These are phyloP conservation scores for Rapana venosa DNA, from an alignment of 2,888 invertebrate genomes.

Conservation along the genomic window DNA sequence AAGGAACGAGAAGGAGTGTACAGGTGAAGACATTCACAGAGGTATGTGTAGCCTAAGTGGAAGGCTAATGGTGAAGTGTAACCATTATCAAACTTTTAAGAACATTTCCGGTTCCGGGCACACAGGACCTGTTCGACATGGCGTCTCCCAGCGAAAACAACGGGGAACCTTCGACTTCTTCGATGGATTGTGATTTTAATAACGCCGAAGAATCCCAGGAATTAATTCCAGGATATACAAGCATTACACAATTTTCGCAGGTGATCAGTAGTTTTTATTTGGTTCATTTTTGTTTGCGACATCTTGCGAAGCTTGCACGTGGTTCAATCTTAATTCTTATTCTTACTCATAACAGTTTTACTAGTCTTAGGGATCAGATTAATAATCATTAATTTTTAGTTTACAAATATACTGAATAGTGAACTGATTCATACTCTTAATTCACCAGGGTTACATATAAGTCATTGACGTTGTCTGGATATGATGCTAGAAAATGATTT, in stretches of 20 bases:
- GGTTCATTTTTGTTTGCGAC: neutral
- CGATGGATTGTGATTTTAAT: neutral
- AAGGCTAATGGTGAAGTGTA: no score
- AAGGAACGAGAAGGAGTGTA: no score
- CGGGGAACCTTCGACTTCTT: neutral
- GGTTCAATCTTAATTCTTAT: neutral
- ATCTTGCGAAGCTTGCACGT: neutral
- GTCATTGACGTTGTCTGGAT: no score
- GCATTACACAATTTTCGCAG: conserved; percentile 35
- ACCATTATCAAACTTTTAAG: no score
- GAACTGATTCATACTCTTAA: neutral
- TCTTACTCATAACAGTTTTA: neutral
- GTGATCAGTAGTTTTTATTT: no score
- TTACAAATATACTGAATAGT: neutral
- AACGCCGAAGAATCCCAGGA: neutral
- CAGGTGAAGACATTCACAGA: no score
- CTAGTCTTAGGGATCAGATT: neutral
- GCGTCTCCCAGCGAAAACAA: neutral
- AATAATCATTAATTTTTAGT: neutral
- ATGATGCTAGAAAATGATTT: no score
- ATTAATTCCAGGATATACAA: conserved; percentile 20
- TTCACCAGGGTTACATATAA: neutral
- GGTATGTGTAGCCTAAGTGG: no score
- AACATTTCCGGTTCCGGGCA: no score
- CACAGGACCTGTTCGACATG: conserved; percentile 19